Conservation (phyloP, 92 coral and sea anemone genomes). For the Palythoa heliodiscus region DNA sequence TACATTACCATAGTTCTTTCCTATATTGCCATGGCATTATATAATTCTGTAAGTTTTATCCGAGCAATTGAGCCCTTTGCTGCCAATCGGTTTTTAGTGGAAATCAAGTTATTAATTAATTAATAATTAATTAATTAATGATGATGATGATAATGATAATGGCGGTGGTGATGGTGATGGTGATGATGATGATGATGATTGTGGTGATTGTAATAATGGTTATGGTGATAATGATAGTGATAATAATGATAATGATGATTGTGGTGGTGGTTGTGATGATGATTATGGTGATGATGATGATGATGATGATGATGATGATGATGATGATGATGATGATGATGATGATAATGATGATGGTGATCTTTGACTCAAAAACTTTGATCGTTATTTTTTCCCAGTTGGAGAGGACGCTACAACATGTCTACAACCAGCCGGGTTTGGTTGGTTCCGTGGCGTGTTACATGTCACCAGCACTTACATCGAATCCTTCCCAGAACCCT, state of each 20-base stretch:
- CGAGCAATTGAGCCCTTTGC: no score
- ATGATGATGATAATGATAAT: background rate
- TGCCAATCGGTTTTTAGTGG: no score
- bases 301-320: background rate
- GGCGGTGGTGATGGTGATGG: background rate
- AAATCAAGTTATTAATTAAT: no score
- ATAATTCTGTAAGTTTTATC: no score
- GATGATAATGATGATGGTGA: background rate
- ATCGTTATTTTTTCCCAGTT: slow-evolving; percentile 53
- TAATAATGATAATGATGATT: background rate
- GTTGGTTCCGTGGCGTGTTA: slow-evolving; percentile 68
- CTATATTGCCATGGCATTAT: no score
- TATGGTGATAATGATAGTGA: background rate
- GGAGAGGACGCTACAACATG: slow-evolving; percentile 64
- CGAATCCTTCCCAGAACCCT: slow-evolving; percentile 56
- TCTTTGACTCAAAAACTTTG: background rate
- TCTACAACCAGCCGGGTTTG: slow-evolving; percentile 67
- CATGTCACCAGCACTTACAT: slow-evolving; percentile 80
- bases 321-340: no score
- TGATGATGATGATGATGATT: background rate
- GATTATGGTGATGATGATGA: background rate
- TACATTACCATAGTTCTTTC: no score
- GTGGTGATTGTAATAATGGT: background rate
- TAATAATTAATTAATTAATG: no score
- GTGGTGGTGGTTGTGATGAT: background rate